Base-by-base conservation (phyloP, 2,113 vertebrate species). In the Agelaius tricolor region DNA sequence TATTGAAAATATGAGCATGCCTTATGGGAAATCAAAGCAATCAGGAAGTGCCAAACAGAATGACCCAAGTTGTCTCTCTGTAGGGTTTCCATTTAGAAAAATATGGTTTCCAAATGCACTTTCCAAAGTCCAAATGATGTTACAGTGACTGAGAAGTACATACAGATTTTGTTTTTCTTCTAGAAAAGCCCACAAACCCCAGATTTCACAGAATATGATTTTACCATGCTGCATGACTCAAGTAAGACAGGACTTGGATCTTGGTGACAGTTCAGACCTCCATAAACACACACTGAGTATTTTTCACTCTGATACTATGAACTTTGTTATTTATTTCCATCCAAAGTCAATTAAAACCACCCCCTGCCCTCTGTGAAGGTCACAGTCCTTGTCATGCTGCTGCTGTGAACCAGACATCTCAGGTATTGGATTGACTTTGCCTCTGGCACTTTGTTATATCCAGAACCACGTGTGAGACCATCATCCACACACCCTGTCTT, bases 331-430 rank as follows among this genome's bases (percentile, higher is more conserved):
- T 55, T 87, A 59, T 87, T 88, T 93, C 22, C 22, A 72, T 21
- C 21, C 49, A 49, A 75, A 84, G 58, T 61, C 22, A 23, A 75
- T 78, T 80, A 92, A 89, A 90, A 43, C 7, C 2, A 31, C 4
- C 2, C 8, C 7, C 4, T 3, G 7, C 12, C 12, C n/a, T 44
- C 35, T 10, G 37, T 0, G 0, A 55, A 90, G 6, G 17, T 67
- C 67, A 74, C 21, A 52, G 21, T 55, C 28, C n/a, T 71, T 65
- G 67, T 72, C 4, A 0, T 47, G 44, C 44, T 85, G 30, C 39
- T 86, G 47, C 65, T 91, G 33, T 51, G 63, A 93, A 59, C 14
- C 28, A 62, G 57, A 46, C 8, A 27, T 44, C 58, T 94, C 28
- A 33, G 43, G 8, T 84, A 47, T 4, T 57, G 39, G 33, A 74